Evolutionary conservation across 2,797 vertebrate genomes (phyloP).

Genomic region (Cuniculus paca): DNA sequence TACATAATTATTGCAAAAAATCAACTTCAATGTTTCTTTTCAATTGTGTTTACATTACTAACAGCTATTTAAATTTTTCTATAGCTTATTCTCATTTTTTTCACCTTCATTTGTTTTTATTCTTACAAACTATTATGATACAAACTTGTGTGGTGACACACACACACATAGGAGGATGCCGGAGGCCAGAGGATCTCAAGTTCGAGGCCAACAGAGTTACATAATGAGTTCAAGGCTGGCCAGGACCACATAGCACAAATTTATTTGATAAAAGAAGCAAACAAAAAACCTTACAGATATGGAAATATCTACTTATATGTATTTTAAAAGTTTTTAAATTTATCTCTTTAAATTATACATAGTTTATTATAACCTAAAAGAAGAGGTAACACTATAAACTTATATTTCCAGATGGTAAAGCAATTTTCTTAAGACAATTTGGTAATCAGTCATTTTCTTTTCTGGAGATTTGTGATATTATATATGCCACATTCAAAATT

Average conservation of each 20-base stretch:
- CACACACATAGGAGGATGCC: not conserved
- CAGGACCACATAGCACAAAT: not conserved
- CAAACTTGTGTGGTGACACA: not conserved
- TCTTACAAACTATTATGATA: not conserved
- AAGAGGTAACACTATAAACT: not conserved
- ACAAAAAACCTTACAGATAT: not conserved
- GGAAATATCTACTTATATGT: not conserved
- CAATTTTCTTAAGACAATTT: conserved; percentile 5
- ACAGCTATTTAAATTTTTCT: not conserved
- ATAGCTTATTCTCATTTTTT: not conserved
- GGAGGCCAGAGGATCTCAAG: not conserved
- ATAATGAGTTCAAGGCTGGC: not conserved
- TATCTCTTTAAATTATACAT: conserved; percentile 31
- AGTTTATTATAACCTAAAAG: not conserved
- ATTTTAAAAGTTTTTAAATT: not conserved
- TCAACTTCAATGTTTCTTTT: not conserved
- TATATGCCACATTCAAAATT: not conserved
- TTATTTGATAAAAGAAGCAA: not conserved
- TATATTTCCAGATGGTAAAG: conserved; percentile 24
- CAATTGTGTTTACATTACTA: not conserved
- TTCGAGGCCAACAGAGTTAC: not conserved
- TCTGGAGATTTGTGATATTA: not conserved
- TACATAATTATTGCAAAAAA: conserved; percentile 29
- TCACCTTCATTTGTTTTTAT: not conserved
- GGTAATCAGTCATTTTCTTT: not conserved